phyloP scores from a whole-genome alignment of 2,113 vertebrate genomes.

The Neogale vison region DNA sequence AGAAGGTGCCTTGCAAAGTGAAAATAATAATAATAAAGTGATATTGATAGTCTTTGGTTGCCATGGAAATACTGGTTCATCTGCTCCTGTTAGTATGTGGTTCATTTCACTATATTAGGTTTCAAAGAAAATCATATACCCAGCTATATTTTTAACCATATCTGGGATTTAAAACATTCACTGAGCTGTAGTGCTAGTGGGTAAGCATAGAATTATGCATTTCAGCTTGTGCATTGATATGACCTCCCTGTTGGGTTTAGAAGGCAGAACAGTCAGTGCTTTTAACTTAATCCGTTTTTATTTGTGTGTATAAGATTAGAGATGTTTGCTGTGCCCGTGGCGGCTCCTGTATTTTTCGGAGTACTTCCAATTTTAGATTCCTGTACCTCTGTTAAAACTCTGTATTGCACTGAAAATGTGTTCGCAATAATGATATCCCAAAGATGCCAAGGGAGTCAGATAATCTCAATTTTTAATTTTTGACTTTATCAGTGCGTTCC shows the following conservation, averaged over 20 bases:
- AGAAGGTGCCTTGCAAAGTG: conserved; percentile 25
- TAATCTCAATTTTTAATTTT: not conserved
- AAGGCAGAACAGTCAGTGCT: conserved; percentile 15
- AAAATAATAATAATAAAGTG: conserved; percentile 67
- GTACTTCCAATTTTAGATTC: not conserved
- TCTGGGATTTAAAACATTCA: conserved; percentile 45
- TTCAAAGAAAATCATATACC: conserved; percentile 50
- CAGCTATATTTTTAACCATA: not conserved
- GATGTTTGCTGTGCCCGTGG: not conserved
- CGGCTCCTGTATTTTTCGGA: not conserved
- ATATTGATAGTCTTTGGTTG: conserved; percentile 62
- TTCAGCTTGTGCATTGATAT: not conserved
- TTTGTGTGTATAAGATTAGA: not conserved
- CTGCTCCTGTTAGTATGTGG: conserved; percentile 29
- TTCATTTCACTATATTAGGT: conserved; percentile 31
- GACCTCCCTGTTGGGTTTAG: conserved; percentile 25
- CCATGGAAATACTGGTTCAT: conserved; percentile 63
- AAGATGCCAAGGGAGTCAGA: not conserved
- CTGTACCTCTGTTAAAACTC: not conserved
- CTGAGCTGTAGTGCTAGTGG: not conserved
- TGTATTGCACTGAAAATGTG: not conserved
- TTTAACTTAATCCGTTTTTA: not conserved
- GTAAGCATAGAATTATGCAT: not conserved
- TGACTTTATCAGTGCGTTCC: not conserved
- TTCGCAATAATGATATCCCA: not conserved